Percentiles rank a stretch among this genome's conserved stretches.
phyloP scores from a whole-genome alignment of 2,888 invertebrate genomes.

The Scaptomyza reducta region DNA sequence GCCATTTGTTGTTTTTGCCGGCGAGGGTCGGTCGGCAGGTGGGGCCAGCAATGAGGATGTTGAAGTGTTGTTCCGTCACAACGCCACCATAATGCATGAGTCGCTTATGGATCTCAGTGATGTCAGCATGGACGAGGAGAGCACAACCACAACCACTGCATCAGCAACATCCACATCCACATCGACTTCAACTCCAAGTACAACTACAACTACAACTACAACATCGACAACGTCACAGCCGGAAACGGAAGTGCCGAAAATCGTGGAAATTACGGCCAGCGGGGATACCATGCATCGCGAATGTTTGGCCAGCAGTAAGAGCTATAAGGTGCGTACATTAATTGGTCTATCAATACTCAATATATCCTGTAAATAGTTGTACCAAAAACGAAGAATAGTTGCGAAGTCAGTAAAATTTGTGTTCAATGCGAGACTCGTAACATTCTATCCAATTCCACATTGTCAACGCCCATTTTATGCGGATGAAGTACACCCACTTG shows the following conservation, averaged over 20 bases:
- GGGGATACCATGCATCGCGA: constrained; percentile 78
- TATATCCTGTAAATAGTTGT: not conserved
- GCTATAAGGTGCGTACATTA: constrained; percentile 84
- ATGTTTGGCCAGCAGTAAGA: constrained; percentile 85
- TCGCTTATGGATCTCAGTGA: constrained; percentile 88
- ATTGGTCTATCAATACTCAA: not conserved
- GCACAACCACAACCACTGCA: constrained; percentile 29
- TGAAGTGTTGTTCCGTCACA: constrained; percentile 57
- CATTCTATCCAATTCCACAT: not conserved
- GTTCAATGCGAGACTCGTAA: not conserved
- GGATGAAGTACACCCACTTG: constrained; percentile 10
- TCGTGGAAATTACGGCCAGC: constrained; percentile 80
- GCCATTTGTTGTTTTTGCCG: constrained; percentile 68
- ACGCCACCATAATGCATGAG: constrained; percentile 60
- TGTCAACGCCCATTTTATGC: not conserved
- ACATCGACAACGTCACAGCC: constrained; percentile 54
- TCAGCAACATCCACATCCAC: constrained; percentile 14
- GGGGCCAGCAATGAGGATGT: constrained; percentile 58
- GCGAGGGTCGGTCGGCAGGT: constrained; percentile 77
- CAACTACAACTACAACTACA: constrained; percentile 37
- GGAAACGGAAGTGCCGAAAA: constrained; percentile 77
- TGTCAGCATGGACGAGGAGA: constrained; percentile 88
- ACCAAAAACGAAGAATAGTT: not conserved
- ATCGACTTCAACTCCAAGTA: constrained; percentile 44
- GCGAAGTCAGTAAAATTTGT: no score